These are phyloP conservation scores for Drosophila watanabei DNA, from an alignment of 1,140 invertebrate species.

Conservation along the genomic window DNA sequence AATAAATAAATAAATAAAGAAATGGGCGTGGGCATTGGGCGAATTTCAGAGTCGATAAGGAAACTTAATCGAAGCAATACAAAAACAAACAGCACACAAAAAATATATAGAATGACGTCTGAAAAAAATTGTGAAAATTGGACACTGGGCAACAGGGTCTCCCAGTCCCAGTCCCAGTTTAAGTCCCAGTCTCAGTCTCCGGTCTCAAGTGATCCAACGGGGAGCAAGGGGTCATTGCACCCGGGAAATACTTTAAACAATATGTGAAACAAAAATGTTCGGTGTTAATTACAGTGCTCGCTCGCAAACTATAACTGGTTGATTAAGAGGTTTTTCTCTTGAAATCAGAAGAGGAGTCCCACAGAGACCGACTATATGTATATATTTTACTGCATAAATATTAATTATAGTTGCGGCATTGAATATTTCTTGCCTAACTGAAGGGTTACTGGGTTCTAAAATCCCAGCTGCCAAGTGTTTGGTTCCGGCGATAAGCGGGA, in stretches of 20 bases:
- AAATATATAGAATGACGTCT: conserved; percentile 58
- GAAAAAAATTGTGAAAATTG: conserved; percentile 17
- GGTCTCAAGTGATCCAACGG: conserved; percentile 9
- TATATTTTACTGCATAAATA: neutral
- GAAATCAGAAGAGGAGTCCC: conserved; percentile 15
- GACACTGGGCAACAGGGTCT: conserved; percentile 15
- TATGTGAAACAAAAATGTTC: conserved; percentile 40
- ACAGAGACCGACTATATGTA: neutral
- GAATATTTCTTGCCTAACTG: neutral
- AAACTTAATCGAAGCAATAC: conserved; percentile 33
- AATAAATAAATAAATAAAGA: conserved; percentile 15
- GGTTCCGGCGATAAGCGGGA: conserved; percentile 66
- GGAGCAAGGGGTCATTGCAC: conserved; percentile 56
- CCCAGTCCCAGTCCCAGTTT: too few species aligned
- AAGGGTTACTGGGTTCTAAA: conserved; percentile 1
- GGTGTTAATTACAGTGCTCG: conserved; percentile 28
- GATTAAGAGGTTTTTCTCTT: conserved; percentile 23
- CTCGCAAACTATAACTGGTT: conserved; percentile 20
- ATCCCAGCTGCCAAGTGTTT: conserved; percentile 25
- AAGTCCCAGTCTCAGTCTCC: neutral
- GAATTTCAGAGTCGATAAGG: conserved; percentile 27
- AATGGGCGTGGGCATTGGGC: neutral
- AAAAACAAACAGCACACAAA: neutral
- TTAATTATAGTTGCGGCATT: neutral
- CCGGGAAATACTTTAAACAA: conserved; percentile 43